A percentile compares a stretch with the other conserved stretches of the same genome.
These are phyloP conservation scores for Mionectes olivaceus DNA, from an alignment of 2,797 vertebrate genomes.

Conservation along the genomic window DNA sequence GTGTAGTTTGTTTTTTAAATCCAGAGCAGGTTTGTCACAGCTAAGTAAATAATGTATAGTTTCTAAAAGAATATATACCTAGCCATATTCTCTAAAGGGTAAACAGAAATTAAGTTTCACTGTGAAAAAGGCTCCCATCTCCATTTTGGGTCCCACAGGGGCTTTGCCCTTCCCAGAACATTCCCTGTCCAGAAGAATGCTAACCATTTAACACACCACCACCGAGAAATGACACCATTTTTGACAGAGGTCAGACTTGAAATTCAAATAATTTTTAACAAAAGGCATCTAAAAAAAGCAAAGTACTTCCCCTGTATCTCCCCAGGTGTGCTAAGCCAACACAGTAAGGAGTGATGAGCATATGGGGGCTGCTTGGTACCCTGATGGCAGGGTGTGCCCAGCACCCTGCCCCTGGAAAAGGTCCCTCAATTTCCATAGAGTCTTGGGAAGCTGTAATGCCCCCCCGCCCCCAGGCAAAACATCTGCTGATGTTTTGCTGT, in stretches of 20 bases:
- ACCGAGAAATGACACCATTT: neutral
- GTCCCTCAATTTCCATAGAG: accelerated
- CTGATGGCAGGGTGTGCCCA: accelerated
- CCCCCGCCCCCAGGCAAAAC: neutral
- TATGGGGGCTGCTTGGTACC: accelerated
- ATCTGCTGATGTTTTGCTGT: neutral
- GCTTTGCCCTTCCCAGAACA: neutral
- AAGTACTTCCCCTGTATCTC: neutral
- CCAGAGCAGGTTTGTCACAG: neutral
- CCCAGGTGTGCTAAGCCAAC: no score
- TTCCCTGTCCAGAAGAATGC: neutral
- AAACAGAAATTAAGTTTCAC: neutral
- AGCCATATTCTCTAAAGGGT: neutral
- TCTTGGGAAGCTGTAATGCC: neutral
- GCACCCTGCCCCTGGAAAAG: neutral
- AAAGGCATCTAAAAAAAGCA: neutral
- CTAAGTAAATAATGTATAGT: neutral
- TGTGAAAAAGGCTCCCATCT: neutral
- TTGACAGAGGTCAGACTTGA: neutral
- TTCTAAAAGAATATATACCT: neutral
- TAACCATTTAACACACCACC: neutral
- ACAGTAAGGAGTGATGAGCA: accelerated
- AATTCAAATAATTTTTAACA: neutral
- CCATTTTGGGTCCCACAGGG: neutral
- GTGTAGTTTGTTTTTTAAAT: neutral